Conservation (phyloP, 2,113 vertebrate genomes). For the Geococcyx californianus region DNA sequence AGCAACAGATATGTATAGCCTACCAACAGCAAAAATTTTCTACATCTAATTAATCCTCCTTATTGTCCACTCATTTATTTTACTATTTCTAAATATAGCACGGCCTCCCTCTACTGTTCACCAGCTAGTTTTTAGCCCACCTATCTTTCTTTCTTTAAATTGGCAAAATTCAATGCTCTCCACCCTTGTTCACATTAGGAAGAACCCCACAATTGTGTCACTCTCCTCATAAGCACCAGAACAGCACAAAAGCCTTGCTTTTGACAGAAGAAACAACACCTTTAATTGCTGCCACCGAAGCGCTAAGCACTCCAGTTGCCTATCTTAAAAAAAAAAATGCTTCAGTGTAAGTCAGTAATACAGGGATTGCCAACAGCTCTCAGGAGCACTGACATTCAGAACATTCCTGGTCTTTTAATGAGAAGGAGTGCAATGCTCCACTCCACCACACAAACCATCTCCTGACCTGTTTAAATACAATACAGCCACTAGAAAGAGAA, state of each 20-base stretch:
- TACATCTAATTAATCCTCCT: background rate
- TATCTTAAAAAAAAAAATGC: background rate
- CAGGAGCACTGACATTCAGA: background rate
- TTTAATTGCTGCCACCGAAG: background rate
- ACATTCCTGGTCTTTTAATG: background rate
- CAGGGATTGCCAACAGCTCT: background rate
- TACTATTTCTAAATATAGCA: background rate
- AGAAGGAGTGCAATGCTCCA: background rate
- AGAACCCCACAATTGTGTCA: background rate
- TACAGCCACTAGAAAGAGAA: background rate
- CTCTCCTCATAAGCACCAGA: background rate
- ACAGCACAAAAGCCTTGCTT: background rate
- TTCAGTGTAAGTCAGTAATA: background rate
- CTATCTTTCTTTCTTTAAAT: background rate
- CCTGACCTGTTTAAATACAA: background rate
- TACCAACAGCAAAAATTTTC: background rate
- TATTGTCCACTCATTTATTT: background rate
- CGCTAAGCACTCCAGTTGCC: background rate
- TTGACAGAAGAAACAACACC: background rate
- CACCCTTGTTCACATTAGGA: background rate
- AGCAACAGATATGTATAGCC: background rate
- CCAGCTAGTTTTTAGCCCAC: background rate
- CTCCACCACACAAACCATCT: background rate
- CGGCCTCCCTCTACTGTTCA: background rate
- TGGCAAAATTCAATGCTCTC: background rate